Percentiles rank a stretch among this genome's conserved stretches.
Evolutionary conservation across 2,888 invertebrate species (phyloP).

Genomic region (Sinohyriopsis cumingii): DNA sequence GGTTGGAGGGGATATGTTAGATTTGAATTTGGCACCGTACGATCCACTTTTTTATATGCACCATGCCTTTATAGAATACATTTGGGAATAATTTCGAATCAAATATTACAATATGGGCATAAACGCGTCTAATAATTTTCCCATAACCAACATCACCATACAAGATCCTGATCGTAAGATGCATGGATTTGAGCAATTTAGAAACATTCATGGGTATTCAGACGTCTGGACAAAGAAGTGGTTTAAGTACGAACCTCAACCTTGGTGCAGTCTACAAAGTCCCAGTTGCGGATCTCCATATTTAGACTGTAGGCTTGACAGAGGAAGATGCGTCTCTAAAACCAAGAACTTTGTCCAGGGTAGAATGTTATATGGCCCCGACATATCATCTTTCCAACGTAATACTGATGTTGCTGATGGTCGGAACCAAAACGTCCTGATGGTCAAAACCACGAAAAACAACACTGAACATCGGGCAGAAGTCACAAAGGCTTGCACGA

Average conservation of each 20-base stretch:
- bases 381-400: too few species aligned
- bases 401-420: too few species aligned
- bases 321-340: conserved; percentile 1
- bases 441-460: too few species aligned
- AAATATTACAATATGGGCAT: conserved; percentile 14
- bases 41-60: conserved; percentile 48
- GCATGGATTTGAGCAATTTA: conserved; percentile 33
- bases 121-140: conserved; percentile 23
- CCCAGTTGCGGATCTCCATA: conserved; percentile 38
- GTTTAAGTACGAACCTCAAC: conserved; percentile 34
- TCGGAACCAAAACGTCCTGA: too few species aligned
- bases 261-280: conserved; percentile 22
- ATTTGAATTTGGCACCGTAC: conserved; percentile 34
- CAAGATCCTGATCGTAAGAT: conserved; percentile 28
- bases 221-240: conserved; percentile 19
- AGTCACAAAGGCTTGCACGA: background rate
- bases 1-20: conserved; percentile 46
- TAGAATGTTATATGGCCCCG: too few species aligned
- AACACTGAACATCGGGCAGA: background rate
- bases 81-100: conserved; percentile 40
- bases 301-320: conserved; percentile 13
- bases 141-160: conserved; percentile 5
- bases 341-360: too few species aligned
- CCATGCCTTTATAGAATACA: conserved; percentile 45
- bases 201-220: conserved; percentile 28